Conservation (phyloP, 2,113 vertebrate genomes). For the Miniopterus natalensis region DNA sequence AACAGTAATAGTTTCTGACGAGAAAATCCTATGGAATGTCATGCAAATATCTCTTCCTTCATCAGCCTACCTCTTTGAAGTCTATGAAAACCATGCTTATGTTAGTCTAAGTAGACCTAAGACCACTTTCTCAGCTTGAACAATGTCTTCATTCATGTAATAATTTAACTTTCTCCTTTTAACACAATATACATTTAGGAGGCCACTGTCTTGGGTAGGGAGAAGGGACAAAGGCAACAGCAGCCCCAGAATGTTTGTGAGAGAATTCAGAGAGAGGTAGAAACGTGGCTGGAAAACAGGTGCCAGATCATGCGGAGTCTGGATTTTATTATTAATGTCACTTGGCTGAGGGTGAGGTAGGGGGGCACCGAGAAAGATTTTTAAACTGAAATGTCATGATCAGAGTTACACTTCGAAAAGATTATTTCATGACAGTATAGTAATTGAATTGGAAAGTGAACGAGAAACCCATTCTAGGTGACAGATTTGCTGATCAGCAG, state of each 20-base stretch:
- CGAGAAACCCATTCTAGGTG: neutral
- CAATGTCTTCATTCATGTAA: neutral
- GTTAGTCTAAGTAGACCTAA: neutral
- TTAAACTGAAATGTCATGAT: neutral
- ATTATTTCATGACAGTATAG: neutral
- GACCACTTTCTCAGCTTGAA: neutral
- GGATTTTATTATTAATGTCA: neutral
- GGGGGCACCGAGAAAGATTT: neutral
- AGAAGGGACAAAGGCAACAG: conserved; percentile 9
- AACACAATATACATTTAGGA: neutral
- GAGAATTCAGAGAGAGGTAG: neutral
- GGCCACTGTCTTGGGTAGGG: neutral
- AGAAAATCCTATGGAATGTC: neutral
- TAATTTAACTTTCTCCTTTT: neutral
- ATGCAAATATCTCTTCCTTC: neutral
- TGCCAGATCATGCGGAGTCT: neutral
- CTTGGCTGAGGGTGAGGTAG: neutral
- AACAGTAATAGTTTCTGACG: neutral
- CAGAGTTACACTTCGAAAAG: neutral
- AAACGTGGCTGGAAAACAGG: neutral
- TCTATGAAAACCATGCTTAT: conserved; percentile 41
- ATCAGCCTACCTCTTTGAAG: neutral
- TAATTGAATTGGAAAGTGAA: neutral
- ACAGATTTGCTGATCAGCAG: neutral
- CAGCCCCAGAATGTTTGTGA: neutral